Evolutionary conservation across 2,113 vertebrate species (phyloP).

Genomic region (Phasianus colchicus): DNA sequence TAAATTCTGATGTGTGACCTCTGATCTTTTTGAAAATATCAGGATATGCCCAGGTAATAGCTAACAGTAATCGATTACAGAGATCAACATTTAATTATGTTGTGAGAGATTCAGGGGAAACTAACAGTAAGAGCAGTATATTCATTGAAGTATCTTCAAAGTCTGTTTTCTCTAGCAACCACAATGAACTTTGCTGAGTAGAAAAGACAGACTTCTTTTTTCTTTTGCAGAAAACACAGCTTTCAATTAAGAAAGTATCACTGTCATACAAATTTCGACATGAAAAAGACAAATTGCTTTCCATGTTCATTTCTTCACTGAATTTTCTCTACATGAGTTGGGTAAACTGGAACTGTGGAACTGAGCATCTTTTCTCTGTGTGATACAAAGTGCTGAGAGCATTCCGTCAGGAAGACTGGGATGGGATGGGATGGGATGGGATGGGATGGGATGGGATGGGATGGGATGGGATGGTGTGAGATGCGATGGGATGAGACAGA

Average conservation of each 20-base stretch:
- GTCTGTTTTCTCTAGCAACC: background rate
- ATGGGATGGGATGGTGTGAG: fast-evolving
- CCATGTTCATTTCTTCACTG: slow-evolving; percentile 9
- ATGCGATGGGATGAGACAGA: background rate
- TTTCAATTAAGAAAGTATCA: slow-evolving; percentile 35
- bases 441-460: background rate
- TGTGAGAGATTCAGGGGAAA: background rate
- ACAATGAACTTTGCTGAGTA: background rate
- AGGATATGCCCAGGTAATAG: background rate
- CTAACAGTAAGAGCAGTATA: background rate
- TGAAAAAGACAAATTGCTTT: slow-evolving; percentile 40
- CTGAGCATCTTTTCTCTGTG: background rate
- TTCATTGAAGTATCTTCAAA: background rate
- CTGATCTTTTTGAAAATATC: background rate
- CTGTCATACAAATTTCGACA: slow-evolving; percentile 11
- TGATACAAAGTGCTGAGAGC: background rate
- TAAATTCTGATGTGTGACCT: background rate
- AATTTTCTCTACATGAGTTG: background rate
- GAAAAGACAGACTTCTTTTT: slow-evolving; percentile 12
- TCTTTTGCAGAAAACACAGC: background rate
- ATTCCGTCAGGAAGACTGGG: background rate
- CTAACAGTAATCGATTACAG: background rate
- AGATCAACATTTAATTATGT: background rate
- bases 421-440: background rate
- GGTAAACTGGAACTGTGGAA: background rate